Percentiles rank a stretch among this genome's conserved stretches.
phyloP scores from a whole-genome alignment of 2,113 vertebrate genomes.

The Pseudorhombus dupliciocellatus region DNA sequence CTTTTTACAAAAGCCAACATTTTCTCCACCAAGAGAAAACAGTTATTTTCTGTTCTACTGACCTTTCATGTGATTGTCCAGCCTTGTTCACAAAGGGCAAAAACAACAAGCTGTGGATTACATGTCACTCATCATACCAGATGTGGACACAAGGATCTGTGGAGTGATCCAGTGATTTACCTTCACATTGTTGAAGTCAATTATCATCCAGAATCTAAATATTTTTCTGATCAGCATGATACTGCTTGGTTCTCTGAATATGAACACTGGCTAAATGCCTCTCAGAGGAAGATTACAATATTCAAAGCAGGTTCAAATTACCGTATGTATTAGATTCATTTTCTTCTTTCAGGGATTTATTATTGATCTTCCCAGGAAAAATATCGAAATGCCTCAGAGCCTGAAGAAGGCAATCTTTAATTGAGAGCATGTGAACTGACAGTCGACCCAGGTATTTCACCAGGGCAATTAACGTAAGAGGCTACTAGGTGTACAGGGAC shows the following conservation, averaged over 20 bases:
- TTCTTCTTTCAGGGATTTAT: conserved; percentile 41
- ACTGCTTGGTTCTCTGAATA: conserved; percentile 24
- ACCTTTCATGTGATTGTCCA: conserved; percentile 76
- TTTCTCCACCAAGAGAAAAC: conserved; percentile 47
- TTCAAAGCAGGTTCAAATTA: conserved; percentile 46
- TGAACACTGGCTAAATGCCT: conserved; percentile 26
- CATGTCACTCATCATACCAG: conserved; percentile 65
- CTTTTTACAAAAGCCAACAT: conserved; percentile 45
- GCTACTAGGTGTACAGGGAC: conserved; percentile 5
- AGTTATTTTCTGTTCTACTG: conserved; percentile 67
- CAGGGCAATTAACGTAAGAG: conserved; percentile 19
- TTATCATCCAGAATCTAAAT: background rate
- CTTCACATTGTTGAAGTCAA: background rate
- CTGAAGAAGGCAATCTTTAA: conserved; percentile 10
- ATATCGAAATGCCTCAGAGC: conserved; percentile 21
- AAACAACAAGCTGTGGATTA: conserved; percentile 71
- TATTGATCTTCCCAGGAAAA: conserved; percentile 46
- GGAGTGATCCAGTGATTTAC: background rate
- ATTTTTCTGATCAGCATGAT: background rate
- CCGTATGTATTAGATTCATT: conserved; percentile 41
- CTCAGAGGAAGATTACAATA: conserved; percentile 34
- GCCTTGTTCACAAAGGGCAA: conserved; percentile 70
- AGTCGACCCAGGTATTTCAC: conserved; percentile 30
- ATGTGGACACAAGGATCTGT: conserved; percentile 33
- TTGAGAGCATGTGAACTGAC: conserved; percentile 30